Base-by-base conservation (phyloP, 1,140 invertebrate species). In the Zophobas atratus region DNA sequence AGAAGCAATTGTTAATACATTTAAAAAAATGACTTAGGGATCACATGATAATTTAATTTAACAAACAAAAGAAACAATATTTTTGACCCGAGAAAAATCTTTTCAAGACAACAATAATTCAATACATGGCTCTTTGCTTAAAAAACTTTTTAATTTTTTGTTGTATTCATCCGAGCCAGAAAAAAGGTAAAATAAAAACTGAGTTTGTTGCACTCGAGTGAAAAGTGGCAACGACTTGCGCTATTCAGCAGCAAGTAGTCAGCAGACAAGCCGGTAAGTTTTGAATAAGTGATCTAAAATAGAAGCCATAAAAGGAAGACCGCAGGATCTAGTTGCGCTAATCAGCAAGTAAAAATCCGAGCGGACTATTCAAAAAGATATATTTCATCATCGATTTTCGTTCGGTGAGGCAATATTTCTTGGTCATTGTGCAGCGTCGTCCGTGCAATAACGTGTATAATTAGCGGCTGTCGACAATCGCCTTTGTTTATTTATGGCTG, bases 381-480 rank as follows among this genome's bases (percentile, higher is more conserved):
- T 67, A 67, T 67, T 67, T 67, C 60, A 67, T 67, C 60, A 67
- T 67, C 60, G 60, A 67, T 67, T 67, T 67, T 67, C 60, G 60
- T 33, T 60, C 36, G 56, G 38, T 33, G 43, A 67, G 33, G 60
- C 60, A 32, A 67, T 67, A 67, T 67, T 67, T 67, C 60, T 67
- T 43, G 60, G 60, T 67, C 60, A 67, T 67, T 67, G 60, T 67
- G 60, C 60, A 43, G 60, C n/a, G 39, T 38, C 43, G 60, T 67
- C 60, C 60, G 60, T 67, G 60, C 49, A 51, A 51, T 51, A 51
- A 51, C 49, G 3, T 67, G 8, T 36, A 63, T 67, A 67, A 67
- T 67, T 67, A 67, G 43, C 60, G 60, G 38, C 39, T 67, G 60
- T 67, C 60, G 41, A 67, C 38, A 41, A 67, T 67, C 60, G 60